Base-by-base conservation (phyloP, 2,888 invertebrate species). In the Siphlonurus alternatus region DNA sequence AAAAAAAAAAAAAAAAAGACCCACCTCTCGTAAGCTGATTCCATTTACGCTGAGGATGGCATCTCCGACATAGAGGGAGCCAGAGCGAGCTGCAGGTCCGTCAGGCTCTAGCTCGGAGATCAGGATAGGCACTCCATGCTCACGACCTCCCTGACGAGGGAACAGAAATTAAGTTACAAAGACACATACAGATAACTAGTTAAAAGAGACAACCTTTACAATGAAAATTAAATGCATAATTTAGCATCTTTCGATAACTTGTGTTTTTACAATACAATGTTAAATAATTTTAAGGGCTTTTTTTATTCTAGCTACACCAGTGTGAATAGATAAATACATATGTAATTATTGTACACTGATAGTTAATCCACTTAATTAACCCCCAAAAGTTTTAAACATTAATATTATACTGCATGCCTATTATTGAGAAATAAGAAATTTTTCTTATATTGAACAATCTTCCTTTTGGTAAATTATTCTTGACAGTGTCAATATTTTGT, bases 81-180 rank as follows among this genome's bases (percentile, higher is more conserved):
- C 83, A 65, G 85, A 86, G 67, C 86, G 76, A 66, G 87, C 86
- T 59, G 90, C 90, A 64, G 90, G 89, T 67, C 89, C 88, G 69
- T 86, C 85, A 67, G 83, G 81, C 72, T 85, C 84, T 72, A 92
- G 80, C 76, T 91, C 91, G 0, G 90, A 90, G 71, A 92, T 88
- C 66, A 92, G 77, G 69, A 92, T 88, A 0, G 91, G 91, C 53
- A 91, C 88, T 19, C 90, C 90, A 76, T 92, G 91, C 73, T 92
- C 92, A 67, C 87, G 81, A 1, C 91, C 91, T 64, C 91, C 90
- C 89, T 90, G 73, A 3, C 71, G 71, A 65, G 65, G 65, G 64
- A 67, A 62, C 53, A 25, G 64, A n/a, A 64, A 20, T 53, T 54
- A 63, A 53, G 24, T 19, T n/a, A n/a, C n/a, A n/a, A n/a, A 38